A percentile compares a stretch with the other conserved stretches of the same genome.
Conservation (phyloP, 2,888 invertebrate species). For the Drosophila subquinaria region DNA sequence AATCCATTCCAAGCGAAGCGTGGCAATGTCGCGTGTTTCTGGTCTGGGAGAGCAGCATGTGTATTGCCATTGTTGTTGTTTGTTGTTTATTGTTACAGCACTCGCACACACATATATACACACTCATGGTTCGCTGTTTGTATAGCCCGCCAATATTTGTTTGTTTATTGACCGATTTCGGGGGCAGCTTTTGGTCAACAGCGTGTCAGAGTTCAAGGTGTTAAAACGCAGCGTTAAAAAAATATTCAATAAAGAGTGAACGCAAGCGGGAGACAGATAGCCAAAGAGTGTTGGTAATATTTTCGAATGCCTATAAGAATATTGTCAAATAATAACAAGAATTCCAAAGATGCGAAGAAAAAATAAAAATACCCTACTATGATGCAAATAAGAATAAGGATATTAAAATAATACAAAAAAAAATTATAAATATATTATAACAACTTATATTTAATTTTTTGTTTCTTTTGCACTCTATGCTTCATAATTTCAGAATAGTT, state of each 20-base stretch:
- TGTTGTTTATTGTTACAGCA: conserved; percentile 76
- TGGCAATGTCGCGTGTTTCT: conserved; percentile 73
- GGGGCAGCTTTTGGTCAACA: conserved; percentile 67
- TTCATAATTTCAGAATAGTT: too few relatives aligned
- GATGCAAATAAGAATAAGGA: too few relatives aligned
- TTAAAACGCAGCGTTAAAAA: conserved; percentile 48
- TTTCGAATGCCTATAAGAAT: neutral
- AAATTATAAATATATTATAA: too few relatives aligned
- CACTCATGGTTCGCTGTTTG: conserved; percentile 53
- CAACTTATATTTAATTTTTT: too few relatives aligned
- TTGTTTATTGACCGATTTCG: conserved; percentile 81
- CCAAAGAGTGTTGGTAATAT: neutral
- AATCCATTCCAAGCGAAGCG: conserved; percentile 33
- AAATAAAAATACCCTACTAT: too few relatives aligned
- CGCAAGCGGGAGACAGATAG: neutral
- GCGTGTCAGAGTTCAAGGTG: conserved; percentile 40
- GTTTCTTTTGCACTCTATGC: too few relatives aligned
- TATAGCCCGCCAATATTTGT: conserved; percentile 73
- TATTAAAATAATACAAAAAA: too few relatives aligned
- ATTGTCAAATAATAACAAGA: neutral
- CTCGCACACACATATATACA: conserved; percentile 48
- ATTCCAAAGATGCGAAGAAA: too few relatives aligned
- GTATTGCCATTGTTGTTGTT: conserved; percentile 59
- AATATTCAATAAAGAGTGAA: conserved; percentile 12
- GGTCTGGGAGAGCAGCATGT: conserved; percentile 52